Percentiles rank a stretch among this genome's conserved stretches.
Evolutionary conservation across 2,113 vertebrate genomes (phyloP).

Genomic region (Chaenogobius annularis): DNA sequence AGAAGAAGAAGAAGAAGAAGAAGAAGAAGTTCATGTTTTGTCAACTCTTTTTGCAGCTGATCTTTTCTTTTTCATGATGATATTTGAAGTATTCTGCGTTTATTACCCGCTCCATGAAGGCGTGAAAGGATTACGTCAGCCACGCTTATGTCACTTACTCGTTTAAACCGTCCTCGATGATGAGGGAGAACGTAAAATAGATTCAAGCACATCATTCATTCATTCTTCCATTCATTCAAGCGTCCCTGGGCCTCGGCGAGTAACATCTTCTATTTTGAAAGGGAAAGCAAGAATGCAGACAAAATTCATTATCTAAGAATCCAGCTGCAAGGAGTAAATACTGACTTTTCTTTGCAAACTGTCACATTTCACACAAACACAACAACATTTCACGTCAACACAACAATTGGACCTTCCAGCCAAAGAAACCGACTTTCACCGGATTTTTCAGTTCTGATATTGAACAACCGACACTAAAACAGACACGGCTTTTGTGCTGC

Average conservation of each 20-base stretch:
- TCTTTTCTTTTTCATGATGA: no score
- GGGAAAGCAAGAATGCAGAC: background rate
- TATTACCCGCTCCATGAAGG: no score
- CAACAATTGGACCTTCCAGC: background rate
- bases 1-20: no score
- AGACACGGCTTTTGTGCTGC: no score
- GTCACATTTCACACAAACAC: background rate
- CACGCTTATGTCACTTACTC: background rate
- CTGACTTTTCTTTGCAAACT: background rate
- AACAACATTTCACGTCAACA: background rate
- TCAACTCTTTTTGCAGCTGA: no score
- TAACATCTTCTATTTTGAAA: slow-evolving; percentile 4
- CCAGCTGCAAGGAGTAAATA: slow-evolving; percentile 7
- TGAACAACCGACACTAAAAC: no score
- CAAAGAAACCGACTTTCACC: background rate
- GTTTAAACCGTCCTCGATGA: background rate
- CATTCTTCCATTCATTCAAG: background rate
- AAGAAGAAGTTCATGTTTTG: no score
- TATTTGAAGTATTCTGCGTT: no score
- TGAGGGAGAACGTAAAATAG: background rate
- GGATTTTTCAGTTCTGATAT: background rate
- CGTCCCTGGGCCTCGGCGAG: background rate
- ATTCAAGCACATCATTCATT: no score
- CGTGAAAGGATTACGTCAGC: background rate
- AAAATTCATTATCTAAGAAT: background rate